phyloP scores from a whole-genome alignment of 2,113 vertebrate genomes.

The Campylomormyrus numenius region DNA sequence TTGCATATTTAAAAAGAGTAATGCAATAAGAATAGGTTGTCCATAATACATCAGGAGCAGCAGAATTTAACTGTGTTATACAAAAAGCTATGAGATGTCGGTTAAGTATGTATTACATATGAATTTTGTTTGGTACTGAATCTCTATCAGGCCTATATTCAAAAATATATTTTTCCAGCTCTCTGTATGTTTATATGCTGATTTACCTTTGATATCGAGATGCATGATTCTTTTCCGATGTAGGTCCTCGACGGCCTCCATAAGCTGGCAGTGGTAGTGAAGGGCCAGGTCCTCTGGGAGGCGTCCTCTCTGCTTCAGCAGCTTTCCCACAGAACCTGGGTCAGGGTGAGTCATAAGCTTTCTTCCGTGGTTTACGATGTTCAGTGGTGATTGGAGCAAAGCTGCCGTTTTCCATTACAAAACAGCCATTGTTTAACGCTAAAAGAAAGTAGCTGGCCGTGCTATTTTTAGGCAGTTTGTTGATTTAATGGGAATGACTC shows the following conservation, averaged over 20 bases:
- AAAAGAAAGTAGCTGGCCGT: background rate
- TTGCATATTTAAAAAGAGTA: background rate
- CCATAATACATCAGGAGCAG: background rate
- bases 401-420: background rate
- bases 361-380: background rate
- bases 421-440: background rate
- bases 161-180: background rate
- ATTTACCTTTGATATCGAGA: conserved; percentile 84
- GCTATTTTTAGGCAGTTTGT: background rate
- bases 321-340: conserved; percentile 75
- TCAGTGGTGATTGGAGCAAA: background rate
- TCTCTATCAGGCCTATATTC: background rate
- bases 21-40: background rate
- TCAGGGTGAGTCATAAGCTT: background rate
- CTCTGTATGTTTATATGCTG: background rate
- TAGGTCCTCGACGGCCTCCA: conserved; percentile 82
- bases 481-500: background rate
- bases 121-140: background rate
- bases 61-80: background rate
- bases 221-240: conserved; percentile 78
- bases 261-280: conserved; percentile 77
- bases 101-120: background rate
- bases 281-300: conserved; percentile 83
- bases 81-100: background rate
- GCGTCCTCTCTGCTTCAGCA: conserved; percentile 68